Percentiles rank a stretch among this genome's conserved stretches.
phyloP scores from a whole-genome alignment of 1,140 invertebrate genomes.

The Amyelois transitella region DNA sequence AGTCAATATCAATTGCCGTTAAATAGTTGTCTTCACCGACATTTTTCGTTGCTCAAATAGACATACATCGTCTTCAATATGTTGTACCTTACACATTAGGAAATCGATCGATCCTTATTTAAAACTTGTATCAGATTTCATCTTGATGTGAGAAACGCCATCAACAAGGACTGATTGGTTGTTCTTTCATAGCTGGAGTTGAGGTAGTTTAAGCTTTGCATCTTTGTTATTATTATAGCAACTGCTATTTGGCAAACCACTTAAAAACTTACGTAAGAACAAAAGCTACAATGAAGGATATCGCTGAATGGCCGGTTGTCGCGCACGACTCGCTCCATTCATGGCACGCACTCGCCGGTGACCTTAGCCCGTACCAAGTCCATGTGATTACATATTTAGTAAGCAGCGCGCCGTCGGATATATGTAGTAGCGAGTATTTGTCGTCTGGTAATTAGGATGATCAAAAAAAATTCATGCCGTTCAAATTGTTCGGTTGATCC shows the following conservation, averaged over 20 bases:
- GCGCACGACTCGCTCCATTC: conserved; percentile 43
- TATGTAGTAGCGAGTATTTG: conserved; percentile 42
- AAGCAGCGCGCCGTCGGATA: conserved; percentile 6
- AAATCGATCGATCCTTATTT: too few species aligned
- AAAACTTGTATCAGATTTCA: too few species aligned
- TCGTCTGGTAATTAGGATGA: conserved; percentile 21
- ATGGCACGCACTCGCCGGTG: conserved; percentile 43
- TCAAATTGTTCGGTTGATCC: conserved; percentile 13
- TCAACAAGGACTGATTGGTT: too few species aligned
- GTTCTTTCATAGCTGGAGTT: too few species aligned
- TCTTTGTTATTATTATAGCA: background rate
- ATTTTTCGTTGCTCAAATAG: too few species aligned
- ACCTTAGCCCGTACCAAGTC: conserved; percentile 40
- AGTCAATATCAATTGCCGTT: conserved; percentile 9
- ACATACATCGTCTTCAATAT: too few species aligned
- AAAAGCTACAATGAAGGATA: conserved; percentile 54
- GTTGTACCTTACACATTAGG: too few species aligned
- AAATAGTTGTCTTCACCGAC: too few species aligned
- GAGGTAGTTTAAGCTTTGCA: background rate
- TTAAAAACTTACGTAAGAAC: conserved; percentile 44
- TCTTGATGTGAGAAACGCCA: too few species aligned
- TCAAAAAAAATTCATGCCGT: conserved; percentile 10
- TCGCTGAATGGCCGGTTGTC: conserved; percentile 46
- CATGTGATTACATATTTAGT: conserved; percentile 37
- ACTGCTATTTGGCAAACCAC: background rate